Conservation (phyloP, 2,113 vertebrate species). For the Poeciliopsis retropinna region DNA sequence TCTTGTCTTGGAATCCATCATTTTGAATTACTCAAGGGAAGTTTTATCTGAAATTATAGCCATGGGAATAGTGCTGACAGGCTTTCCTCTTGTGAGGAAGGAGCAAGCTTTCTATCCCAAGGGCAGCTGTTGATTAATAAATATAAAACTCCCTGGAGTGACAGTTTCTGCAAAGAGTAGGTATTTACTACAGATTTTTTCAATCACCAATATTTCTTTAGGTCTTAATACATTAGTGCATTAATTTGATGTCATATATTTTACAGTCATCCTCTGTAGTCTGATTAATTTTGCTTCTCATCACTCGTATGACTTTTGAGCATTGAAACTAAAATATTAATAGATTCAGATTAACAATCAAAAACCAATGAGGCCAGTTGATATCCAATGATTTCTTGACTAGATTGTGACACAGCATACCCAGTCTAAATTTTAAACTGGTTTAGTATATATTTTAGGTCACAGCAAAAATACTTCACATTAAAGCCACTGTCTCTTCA, state of each 20-base stretch:
- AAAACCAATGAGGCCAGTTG: too few species aligned
- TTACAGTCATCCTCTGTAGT: too few species aligned
- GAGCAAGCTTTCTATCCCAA: constrained; percentile 45
- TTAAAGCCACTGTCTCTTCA: not conserved
- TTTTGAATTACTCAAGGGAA: constrained; percentile 48
- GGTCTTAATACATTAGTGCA: too few species aligned
- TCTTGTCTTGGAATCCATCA: constrained; percentile 56
- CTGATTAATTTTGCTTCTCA: too few species aligned
- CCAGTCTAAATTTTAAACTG: not conserved
- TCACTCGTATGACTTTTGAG: not conserved
- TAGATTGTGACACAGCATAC: not conserved
- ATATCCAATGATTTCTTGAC: not conserved
- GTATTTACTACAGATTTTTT: not conserved
- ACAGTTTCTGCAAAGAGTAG: not conserved
- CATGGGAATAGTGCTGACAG: constrained; percentile 61
- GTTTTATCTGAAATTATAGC: constrained; percentile 64
- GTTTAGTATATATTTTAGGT: not conserved
- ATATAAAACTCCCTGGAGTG: constrained; percentile 10
- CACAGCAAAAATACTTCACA: too few species aligned
- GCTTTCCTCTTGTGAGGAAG: constrained; percentile 56
- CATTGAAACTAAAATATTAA: not conserved
- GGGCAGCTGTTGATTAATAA: constrained; percentile 33
- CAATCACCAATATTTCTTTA: too few species aligned
- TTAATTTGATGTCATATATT: too few species aligned
- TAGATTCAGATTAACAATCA: too few species aligned